Percentiles rank a stretch among this genome's conserved stretches.
Conservation (phyloP, 2,113 vertebrate species). For the Crotophaga sulcirostris region DNA sequence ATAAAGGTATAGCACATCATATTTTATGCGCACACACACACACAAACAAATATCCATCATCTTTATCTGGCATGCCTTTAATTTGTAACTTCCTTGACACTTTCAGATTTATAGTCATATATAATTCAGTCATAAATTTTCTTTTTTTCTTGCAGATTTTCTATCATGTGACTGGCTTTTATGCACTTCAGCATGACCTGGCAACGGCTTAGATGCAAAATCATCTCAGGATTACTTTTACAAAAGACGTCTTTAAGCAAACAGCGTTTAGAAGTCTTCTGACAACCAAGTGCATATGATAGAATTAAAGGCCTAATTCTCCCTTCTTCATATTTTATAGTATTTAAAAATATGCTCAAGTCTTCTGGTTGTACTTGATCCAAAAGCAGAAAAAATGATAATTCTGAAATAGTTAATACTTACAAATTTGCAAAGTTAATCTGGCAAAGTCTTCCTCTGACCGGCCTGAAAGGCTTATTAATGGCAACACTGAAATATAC, state of each 20-base stretch:
- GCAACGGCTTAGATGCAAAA: slow-evolving; percentile 83
- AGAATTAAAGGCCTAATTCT: slow-evolving; percentile 38
- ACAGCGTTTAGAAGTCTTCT: slow-evolving; percentile 5
- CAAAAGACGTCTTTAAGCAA: slow-evolving; percentile 22
- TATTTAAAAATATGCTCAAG: slow-evolving; percentile 48
- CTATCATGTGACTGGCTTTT: slow-evolving; percentile 89
- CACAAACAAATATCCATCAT: slow-evolving; percentile 1
- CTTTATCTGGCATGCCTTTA: slow-evolving; percentile 13
- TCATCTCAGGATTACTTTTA: slow-evolving; percentile 20
- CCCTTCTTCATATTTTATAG: background rate
- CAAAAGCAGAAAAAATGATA: slow-evolving; percentile 11
- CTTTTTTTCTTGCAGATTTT: slow-evolving; percentile 85
- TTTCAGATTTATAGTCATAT: slow-evolving; percentile 12
- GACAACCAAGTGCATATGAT: background rate
- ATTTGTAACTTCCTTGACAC: slow-evolving; percentile 33
- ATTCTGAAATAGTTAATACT: slow-evolving; percentile 33
- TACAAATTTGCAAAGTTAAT: slow-evolving; percentile 47
- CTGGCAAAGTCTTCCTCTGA: slow-evolving; percentile 34
- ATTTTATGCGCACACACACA: background rate
- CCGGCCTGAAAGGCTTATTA: slow-evolving; percentile 23
- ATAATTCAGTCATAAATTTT: slow-evolving; percentile 35
- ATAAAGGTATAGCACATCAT: background rate
- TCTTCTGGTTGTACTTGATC: slow-evolving; percentile 27
- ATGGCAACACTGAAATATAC: slow-evolving; percentile 8
- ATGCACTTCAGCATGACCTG: slow-evolving; percentile 87